Conservation (phyloP, 2,113 vertebrate genomes). For the Eulacestoma nigropectus region DNA sequence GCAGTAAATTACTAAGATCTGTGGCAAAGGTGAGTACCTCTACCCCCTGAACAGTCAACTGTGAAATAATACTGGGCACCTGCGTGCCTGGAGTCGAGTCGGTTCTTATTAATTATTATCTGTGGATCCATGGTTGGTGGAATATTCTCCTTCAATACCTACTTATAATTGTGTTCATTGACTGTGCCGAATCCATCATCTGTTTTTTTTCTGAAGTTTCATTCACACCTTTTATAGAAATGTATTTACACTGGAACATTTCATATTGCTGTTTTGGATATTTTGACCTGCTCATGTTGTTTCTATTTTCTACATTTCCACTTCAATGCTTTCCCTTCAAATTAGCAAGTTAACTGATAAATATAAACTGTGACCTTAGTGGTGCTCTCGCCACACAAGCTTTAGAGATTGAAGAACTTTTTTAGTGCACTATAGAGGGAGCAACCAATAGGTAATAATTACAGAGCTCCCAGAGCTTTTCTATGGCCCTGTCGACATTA, state of each 20-base stretch:
- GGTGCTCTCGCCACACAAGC: neutral
- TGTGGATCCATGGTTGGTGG: slow-evolving; percentile 46
- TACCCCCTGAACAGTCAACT: slow-evolving; percentile 63
- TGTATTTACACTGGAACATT: slow-evolving; percentile 53
- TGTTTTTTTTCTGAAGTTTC: slow-evolving; percentile 38
- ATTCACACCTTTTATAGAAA: slow-evolving; percentile 60
- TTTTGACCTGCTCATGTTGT: slow-evolving; percentile 51
- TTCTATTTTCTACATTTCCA: slow-evolving; percentile 65
- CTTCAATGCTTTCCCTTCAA: slow-evolving; percentile 51
- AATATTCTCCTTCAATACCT: slow-evolving; percentile 54
- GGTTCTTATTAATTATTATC: slow-evolving; percentile 73
- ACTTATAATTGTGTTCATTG: slow-evolving; percentile 58
- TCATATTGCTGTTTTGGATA: slow-evolving; percentile 42
- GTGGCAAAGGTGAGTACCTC: slow-evolving; percentile 71
- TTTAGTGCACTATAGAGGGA: neutral
- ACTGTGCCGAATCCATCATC: slow-evolving; percentile 41
- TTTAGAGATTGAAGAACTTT: neutral
- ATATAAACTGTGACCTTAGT: slow-evolving; percentile 34
- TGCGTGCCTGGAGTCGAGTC: slow-evolving; percentile 35
- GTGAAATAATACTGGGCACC: slow-evolving; percentile 68
- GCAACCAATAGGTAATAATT: neutral
- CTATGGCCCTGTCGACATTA: neutral
- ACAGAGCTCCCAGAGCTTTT: neutral
- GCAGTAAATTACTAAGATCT: slow-evolving; percentile 75
- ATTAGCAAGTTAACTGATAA: slow-evolving; percentile 60